phyloP scores from a whole-genome alignment of 2,113 vertebrate species.

The Hepsetus odoe region DNA sequence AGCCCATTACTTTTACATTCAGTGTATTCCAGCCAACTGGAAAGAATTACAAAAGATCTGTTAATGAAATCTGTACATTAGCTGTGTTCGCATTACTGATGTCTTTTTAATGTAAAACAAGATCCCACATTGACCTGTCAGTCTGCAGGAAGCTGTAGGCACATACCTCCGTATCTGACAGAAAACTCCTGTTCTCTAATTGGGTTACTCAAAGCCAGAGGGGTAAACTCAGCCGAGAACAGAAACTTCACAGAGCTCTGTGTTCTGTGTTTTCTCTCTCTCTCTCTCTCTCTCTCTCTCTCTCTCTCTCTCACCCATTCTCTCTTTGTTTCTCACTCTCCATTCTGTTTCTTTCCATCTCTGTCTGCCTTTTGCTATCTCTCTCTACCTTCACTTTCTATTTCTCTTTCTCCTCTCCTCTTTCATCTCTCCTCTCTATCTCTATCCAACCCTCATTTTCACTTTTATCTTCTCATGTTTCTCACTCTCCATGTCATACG shows the following conservation, averaged over 20 bases:
- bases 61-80: not conserved
- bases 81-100: conserved; percentile 4
- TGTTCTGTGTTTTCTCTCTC: not conserved
- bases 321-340: too few species aligned
- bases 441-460: not conserved
- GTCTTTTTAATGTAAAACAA: not conserved
- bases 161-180: conserved; percentile 27
- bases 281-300: conserved; percentile 1
- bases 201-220: conserved; percentile 42
- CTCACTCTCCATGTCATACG: too few species aligned
- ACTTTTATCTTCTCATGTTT: too few species aligned
- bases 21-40: not conserved
- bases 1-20: not conserved
- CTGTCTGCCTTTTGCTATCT: too few species aligned
- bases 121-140: conserved; percentile 37
- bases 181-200: conserved; percentile 41
- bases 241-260: conserved; percentile 24
- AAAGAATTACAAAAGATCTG: not conserved
- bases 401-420: not conserved
- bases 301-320: not conserved
- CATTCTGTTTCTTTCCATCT: too few species aligned
- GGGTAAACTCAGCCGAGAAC: conserved; percentile 39
- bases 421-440: not conserved
- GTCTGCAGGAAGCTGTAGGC: conserved; percentile 15
- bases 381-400: too few species aligned